Evolutionary conservation across 2,888 invertebrate genomes (phyloP), one percentile per base, ranked within the genome.

Genomic region (Branchipolynoe longqiensis): DNA sequence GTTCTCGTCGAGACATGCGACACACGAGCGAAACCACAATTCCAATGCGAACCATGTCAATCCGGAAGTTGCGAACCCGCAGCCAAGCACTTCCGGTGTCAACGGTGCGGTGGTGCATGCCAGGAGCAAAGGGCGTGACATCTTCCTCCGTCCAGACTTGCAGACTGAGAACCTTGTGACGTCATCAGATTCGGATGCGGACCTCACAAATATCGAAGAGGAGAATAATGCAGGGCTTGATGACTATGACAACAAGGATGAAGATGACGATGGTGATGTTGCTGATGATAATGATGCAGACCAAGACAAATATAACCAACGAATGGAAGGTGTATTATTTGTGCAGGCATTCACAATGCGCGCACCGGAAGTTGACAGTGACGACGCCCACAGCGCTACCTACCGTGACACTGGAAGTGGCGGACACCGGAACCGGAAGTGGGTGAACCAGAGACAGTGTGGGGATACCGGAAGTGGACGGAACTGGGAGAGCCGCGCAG

Each of bases 41-140:
- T n/a, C n/a, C n/a, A n/a, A n/a, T n/a, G n/a, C n/a, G n/a, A n/a
- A n/a, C n/a, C n/a, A n/a, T 28, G 1, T 62, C n/a, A 38, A 36
- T 36, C 69, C 36, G 2, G 69, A 38, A 33, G 38, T 18, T 0
- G 28, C 78, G n/a, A 28, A 78, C 31, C 78, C 78, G 3, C 48
- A 78, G 31, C 78, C 78, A 1, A 78, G 78, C 54, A 78, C 78
- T 25, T 78, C 78, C 54, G 78, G 78, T 48, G 18, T 78, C 28
- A 78, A 78, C 54, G 78, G 78, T 48, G 54, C 41, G 8, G 54
- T 78, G 12, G 78, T 78, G 54, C 78, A 54, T 48, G 78, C 78
- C 3, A 28, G 48, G 14, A 78, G 1, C 8, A 41, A 28, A 54
- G 78, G 78, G 12, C 78, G 78, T 6, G 78, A 78, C 31, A 78